Evolutionary conservation across 1,140 invertebrate species (phyloP).

Genomic region (Drosophila chauvacae): DNA sequence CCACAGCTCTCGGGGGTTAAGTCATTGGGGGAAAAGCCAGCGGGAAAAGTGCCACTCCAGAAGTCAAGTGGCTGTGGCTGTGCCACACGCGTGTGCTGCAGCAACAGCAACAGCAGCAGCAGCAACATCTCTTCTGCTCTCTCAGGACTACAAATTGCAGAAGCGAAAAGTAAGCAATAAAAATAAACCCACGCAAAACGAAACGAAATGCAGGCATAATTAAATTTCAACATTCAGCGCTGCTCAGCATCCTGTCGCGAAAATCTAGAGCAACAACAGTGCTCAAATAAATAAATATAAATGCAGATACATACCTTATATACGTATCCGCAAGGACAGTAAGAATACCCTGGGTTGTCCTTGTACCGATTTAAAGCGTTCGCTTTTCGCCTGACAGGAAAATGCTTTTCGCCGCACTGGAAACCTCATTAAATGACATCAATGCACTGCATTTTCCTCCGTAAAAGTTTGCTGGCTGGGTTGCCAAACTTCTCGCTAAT

Average conservation of each 20-base stretch:
- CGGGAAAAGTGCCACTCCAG: constrained; percentile 58
- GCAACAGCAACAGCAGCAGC: not conserved
- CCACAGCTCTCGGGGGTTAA: not conserved
- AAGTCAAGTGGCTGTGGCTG: constrained; percentile 74
- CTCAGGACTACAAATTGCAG: constrained; percentile 22
- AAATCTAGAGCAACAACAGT: constrained; percentile 17
- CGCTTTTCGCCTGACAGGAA: constrained; percentile 29
- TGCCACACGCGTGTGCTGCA: constrained; percentile 25
- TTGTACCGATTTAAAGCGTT: constrained; percentile 29
- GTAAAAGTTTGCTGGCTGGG: constrained; percentile 18
- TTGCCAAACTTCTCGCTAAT: constrained; percentile 57
- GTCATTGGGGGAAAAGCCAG: constrained; percentile 3
- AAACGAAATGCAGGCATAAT: constrained; percentile 25
- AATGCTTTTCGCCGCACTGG: constrained; percentile 41
- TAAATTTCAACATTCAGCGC: constrained; percentile 38
- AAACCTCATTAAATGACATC: constrained; percentile 56
- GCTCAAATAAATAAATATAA: constrained; percentile 23
- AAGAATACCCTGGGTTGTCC: not conserved
- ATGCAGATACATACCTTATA: constrained; percentile 1
- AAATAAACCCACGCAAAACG: constrained; percentile 21
- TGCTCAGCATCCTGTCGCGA: constrained; percentile 36
- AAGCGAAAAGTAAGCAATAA: constrained; percentile 12
- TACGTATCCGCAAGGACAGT: not conserved
- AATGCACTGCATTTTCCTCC: constrained; percentile 18
- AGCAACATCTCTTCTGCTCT: not conserved